These are phyloP conservation scores for Helarctos malayanus DNA, from an alignment of 2,797 vertebrate species.

Conservation along the genomic window DNA sequence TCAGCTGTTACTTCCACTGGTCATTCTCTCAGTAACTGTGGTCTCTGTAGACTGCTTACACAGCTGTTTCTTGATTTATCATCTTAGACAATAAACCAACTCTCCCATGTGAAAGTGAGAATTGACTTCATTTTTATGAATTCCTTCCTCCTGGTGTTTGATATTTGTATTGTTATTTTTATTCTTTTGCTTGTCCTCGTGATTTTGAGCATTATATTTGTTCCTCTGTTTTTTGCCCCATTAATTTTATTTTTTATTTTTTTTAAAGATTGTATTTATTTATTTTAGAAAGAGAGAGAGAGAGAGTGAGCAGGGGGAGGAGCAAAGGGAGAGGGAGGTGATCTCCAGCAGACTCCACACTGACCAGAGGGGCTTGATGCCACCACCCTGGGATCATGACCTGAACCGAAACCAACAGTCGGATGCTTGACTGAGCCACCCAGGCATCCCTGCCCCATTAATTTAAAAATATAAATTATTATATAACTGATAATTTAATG, in stretches of 20 bases:
- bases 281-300: not conserved
- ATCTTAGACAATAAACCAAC: not conserved
- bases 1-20: not conserved
- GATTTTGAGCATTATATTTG: slow-evolving; percentile 34
- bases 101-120: slow-evolving; percentile 3
- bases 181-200: not conserved
- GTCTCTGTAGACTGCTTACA: not conserved
- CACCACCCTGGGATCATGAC: not conserved
- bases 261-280: not conserved
- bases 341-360: not conserved
- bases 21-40: not conserved
- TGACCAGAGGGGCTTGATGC: not conserved
- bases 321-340: not conserved
- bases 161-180: not conserved
- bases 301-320: not conserved
- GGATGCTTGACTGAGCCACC: not conserved
- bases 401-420: not conserved
- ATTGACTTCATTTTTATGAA: not conserved
- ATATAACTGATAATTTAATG: not conserved
- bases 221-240: not conserved
- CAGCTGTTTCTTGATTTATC: not conserved
- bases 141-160: not conserved
- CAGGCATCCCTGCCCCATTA: not conserved
- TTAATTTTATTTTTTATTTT: not conserved
- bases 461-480: slow-evolving; percentile 2